Conservation (phyloP, 2,888 invertebrate species). For the Strigamia transsilvanica region DNA sequence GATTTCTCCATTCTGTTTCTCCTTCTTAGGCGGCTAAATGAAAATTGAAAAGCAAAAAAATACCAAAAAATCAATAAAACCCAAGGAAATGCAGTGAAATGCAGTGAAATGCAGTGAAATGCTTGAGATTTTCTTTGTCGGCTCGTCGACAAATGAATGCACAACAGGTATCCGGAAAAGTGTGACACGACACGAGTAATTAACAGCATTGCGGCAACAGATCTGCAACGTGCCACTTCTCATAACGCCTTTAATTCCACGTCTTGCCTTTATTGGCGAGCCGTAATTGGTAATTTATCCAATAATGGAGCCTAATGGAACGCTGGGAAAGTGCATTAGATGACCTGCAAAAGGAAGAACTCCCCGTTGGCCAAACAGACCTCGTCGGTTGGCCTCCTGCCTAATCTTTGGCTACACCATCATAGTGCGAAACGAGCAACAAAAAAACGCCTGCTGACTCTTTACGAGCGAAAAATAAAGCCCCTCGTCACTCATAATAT, state of each 20-base stretch:
- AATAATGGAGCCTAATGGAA: constrained; percentile 50
- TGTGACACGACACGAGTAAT: not conserved
- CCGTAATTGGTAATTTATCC: constrained; percentile 51
- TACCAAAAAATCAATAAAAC: constrained; percentile 35
- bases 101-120: too few relatives aligned
- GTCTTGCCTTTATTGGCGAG: constrained; percentile 44
- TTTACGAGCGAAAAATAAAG: constrained; percentile 39
- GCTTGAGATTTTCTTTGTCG: too few relatives aligned
- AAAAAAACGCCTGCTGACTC: constrained; percentile 17
- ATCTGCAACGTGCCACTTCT: constrained; percentile 19
- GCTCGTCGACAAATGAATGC: too few relatives aligned
- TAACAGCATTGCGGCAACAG: constrained; percentile 14
- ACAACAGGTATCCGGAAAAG: constrained; percentile 6
- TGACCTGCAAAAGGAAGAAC: constrained; percentile 37
- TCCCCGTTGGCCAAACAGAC: constrained; percentile 21
- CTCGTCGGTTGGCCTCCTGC: constrained; percentile 7
- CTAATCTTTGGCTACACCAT: not conserved
- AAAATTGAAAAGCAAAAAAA: constrained; percentile 56
- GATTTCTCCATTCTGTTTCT: constrained; percentile 63
- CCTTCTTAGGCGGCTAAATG: constrained; percentile 62
- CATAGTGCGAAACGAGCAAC: constrained; percentile 26
- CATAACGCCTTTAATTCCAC: constrained; percentile 46
- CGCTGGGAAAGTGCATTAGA: constrained; percentile 47
- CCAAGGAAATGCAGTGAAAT: too few relatives aligned
- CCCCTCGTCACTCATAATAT: constrained; percentile 31